A percentile compares a stretch with the other conserved stretches of the same genome.
These are phyloP conservation scores for Calidris pygmaea DNA, from an alignment of 2,113 vertebrate species.

Conservation along the genomic window DNA sequence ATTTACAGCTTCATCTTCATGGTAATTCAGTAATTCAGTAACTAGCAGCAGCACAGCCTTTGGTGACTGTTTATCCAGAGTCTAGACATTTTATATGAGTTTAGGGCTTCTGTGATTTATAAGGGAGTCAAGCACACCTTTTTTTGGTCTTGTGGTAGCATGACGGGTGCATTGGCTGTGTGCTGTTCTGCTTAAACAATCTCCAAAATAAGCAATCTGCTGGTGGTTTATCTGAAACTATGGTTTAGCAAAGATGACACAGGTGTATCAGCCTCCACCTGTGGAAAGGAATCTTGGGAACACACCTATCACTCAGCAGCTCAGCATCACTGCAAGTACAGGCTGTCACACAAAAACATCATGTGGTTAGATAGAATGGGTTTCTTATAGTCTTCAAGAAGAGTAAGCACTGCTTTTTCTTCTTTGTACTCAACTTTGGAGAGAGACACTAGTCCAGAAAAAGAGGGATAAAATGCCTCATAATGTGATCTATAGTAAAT, in stretches of 20 bases:
- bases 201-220: background rate
- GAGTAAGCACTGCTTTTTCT: background rate
- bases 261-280: background rate
- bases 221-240: background rate
- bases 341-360: background rate
- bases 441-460: background rate
- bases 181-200: background rate
- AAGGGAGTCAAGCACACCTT: background rate
- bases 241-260: background rate
- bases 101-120: slow-evolving; percentile 42
- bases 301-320: background rate
- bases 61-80: slow-evolving; percentile 57
- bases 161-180: background rate
- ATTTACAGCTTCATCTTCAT: background rate
- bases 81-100: slow-evolving; percentile 61
- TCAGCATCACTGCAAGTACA: background rate
- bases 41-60: background rate
- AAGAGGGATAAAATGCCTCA: background rate
- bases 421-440: background rate
- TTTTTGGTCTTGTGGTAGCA: background rate
- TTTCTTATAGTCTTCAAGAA: background rate
- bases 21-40: slow-evolving; percentile 28
- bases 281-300: background rate
- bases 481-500: background rate
- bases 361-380: background rate